Base-by-base conservation (phyloP, 2,113 vertebrate genomes). In the Scomber scombrus region DNA sequence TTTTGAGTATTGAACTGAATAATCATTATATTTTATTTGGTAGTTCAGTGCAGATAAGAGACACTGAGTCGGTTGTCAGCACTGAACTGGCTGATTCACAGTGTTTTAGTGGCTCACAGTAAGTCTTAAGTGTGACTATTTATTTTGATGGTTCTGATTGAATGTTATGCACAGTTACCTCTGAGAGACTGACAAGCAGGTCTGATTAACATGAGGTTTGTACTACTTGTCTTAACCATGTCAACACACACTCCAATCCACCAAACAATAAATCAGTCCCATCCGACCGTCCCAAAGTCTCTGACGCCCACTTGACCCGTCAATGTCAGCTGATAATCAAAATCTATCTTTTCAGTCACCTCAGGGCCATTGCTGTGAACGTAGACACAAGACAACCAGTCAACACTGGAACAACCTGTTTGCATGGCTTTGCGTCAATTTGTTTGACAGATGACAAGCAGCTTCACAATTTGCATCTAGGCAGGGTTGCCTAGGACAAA, bases 361-460 rank as follows among this genome's bases (percentile, higher is more conserved):
- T 55, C 34, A n/a, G 45, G 65, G 34, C 61, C 63, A 40, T 57
- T 3, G 7, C 60, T 49, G 12, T 46, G 55, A 47, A 19, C 75
- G 26, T 52, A 65, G 56, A 58, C 21, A 66, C 13, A 29, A 62
- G 11, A 64, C n/a, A 58, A 57, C 45, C 18, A 61, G 71, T 91
- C 19, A 63, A 16, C 43, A 40, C 8, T 14, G 57, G 64, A 74
- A 29, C 63, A 75, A 51, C 31, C 8, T 46, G 56, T 95, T 95
- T 95, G 93, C 93, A 92, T 95, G 70, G 60, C 85, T 88, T 82
- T 88, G 84, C 68, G 50, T 87, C 34, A 0, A 93, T 95, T 95
- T 95, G 93, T 90, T 92, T 95, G 84, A 81, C 64, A 58, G n/a
- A 79, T 88, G 71, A 88, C 69, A 50, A 80, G 72, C 50, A 80